Percentiles rank a stretch among this genome's conserved stretches.
Evolutionary conservation across 2,888 invertebrate genomes (phyloP).

Genomic region (Rhagium mordax): DNA sequence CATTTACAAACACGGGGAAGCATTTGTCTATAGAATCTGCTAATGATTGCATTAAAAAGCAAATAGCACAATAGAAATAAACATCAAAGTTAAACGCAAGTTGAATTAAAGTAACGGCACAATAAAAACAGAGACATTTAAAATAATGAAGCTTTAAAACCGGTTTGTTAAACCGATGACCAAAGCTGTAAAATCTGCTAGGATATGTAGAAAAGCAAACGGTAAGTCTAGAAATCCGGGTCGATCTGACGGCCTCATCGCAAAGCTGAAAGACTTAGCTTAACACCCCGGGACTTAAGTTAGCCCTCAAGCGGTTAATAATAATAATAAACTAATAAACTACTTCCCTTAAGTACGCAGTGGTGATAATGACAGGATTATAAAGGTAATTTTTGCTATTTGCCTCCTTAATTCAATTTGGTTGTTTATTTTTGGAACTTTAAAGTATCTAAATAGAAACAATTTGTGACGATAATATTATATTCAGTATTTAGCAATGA

Average conservation of each 20-base stretch:
- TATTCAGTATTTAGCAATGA: no score
- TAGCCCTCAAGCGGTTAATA: constrained; percentile 49
- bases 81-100: constrained; percentile 22
- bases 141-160: constrained; percentile 39
- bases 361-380: constrained; percentile 22
- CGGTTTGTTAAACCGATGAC: constrained; percentile 44
- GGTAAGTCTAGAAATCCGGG: constrained; percentile 55
- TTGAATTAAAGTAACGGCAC: constrained; percentile 31
- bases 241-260: constrained; percentile 53
- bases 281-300: constrained; percentile 52
- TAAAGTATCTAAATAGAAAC: no score
- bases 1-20: no score
- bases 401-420: no score
- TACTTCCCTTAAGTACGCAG: constrained; percentile 22
- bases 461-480: no score
- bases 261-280: constrained; percentile 55
- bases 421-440: no score
- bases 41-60: constrained; percentile 9
- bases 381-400: neutral
- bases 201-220: constrained; percentile 61
- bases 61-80: constrained; percentile 29
- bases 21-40: no score
- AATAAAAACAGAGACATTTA: constrained; percentile 35
- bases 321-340: constrained; percentile 51
- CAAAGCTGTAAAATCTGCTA: constrained; percentile 55